phyloP scores from a whole-genome alignment of 2,797 vertebrate genomes.

The Bradypus variegatus region DNA sequence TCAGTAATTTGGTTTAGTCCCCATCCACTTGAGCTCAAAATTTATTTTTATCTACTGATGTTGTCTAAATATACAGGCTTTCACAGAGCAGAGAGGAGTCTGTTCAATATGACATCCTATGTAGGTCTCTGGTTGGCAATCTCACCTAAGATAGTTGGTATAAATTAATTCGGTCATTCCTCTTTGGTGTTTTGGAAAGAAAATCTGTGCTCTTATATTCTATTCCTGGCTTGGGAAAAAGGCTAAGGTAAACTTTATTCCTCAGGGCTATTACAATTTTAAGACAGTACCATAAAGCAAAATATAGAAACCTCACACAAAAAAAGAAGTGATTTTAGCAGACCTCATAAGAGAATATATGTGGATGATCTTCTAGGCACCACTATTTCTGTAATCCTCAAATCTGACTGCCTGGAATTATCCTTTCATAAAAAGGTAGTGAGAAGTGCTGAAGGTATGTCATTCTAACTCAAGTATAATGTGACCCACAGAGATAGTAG shows the following conservation, averaged over 20 bases:
- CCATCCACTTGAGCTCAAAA: constrained; percentile 9
- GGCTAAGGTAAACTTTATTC: constrained; percentile 18
- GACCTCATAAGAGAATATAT: background rate
- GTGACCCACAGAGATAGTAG: constrained; percentile 20
- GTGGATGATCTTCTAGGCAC: constrained; percentile 3
- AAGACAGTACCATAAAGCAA: constrained; percentile 33
- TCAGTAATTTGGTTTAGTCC: constrained; percentile 30
- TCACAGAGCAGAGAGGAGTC: constrained; percentile 18
- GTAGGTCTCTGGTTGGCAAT: background rate
- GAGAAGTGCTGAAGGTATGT: constrained; percentile 25
- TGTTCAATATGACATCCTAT: background rate
- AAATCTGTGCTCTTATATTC: constrained; percentile 24
- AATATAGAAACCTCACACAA: background rate
- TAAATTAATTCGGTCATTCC: constrained; percentile 31
- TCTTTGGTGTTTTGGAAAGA: constrained; percentile 26
- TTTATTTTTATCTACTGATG: constrained; percentile 15
- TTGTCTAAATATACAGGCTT: constrained; percentile 14
- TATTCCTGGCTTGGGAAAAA: constrained; percentile 36
- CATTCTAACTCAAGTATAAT: constrained; percentile 22
- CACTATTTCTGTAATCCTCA: constrained; percentile 27
- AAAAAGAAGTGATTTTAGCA: background rate
- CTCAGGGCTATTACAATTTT: constrained; percentile 23
- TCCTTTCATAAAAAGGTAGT: constrained; percentile 6
- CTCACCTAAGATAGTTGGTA: background rate
- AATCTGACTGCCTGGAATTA: constrained; percentile 26